A percentile compares a stretch with the other conserved stretches of the same genome.
phyloP scores from a whole-genome alignment of 2,113 vertebrate species.

The Camelus bactrianus region DNA sequence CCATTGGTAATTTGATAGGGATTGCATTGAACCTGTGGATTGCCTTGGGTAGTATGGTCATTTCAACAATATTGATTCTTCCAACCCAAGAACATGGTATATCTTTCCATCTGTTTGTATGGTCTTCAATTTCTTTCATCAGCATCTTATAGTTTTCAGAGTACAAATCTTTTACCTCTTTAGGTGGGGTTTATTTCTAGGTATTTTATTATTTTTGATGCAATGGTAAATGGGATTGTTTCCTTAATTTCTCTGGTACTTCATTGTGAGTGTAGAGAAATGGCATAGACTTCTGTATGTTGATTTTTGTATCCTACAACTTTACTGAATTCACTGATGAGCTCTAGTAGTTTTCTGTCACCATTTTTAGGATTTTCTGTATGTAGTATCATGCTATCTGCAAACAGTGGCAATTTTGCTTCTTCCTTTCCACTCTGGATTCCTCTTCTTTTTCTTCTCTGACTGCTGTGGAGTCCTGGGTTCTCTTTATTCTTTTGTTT shows the following conservation, averaged over 20 bases:
- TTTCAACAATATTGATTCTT: not conserved
- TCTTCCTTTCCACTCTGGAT: not conserved
- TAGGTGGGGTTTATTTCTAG: not conserved
- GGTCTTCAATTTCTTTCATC: not conserved
- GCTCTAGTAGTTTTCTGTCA: not conserved
- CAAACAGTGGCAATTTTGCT: not conserved
- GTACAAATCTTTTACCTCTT: not conserved
- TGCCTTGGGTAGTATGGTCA: not conserved
- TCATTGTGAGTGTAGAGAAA: not conserved
- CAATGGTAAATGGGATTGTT: not conserved
- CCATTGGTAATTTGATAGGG: not conserved
- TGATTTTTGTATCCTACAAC: not conserved
- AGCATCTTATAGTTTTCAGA: not conserved
- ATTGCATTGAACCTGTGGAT: not conserved
- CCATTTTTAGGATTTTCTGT: not conserved
- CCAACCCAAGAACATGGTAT: not conserved
- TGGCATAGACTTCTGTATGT: not conserved
- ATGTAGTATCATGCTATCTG: not conserved
- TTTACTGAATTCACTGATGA: not conserved
- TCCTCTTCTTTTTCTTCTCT: not conserved
- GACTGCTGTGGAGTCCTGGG: not conserved
- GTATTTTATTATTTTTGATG: not conserved
- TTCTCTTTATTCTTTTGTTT: not conserved
- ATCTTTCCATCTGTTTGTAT: not conserved
- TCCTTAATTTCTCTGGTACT: not conserved